Percentiles rank a stretch among this genome's conserved stretches.
Conservation (phyloP, 2,113 vertebrate species). For the Triplophysa dalaica region DNA sequence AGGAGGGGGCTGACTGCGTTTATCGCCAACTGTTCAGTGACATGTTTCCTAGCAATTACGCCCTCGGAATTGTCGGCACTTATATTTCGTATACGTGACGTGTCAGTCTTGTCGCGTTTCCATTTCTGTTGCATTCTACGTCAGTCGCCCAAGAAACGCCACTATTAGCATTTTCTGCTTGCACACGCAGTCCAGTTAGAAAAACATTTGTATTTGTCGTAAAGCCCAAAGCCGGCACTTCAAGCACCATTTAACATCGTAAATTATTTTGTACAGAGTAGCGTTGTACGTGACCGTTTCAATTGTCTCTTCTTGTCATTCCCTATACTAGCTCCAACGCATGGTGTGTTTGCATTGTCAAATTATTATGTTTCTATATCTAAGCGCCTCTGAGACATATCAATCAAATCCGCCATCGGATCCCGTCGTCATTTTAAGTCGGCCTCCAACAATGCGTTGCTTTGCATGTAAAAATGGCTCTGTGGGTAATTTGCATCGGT, state of each 20-base stretch:
- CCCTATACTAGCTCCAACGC: not conserved
- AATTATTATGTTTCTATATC: conserved; percentile 44
- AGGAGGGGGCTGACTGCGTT: conserved; percentile 82
- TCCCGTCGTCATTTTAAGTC: conserved; percentile 14
- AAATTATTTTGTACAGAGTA: too few species aligned
- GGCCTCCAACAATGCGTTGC: conserved; percentile 39
- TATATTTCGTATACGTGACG: conserved; percentile 71
- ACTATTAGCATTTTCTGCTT: not conserved
- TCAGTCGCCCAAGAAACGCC: not conserved
- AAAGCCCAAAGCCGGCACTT: not conserved
- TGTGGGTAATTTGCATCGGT: conserved; percentile 66
- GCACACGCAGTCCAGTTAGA: not conserved
- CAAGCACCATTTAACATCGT: not conserved
- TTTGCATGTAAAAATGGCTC: conserved; percentile 67
- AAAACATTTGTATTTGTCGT: not conserved
- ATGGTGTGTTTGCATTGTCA: conserved; percentile 64
- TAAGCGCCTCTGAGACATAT: conserved; percentile 55
- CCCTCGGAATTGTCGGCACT: conserved; percentile 64
- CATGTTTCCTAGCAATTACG: conserved; percentile 85
- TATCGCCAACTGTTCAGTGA: conserved; percentile 94
- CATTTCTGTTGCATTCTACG: not conserved
- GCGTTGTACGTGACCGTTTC: conserved; percentile 41
- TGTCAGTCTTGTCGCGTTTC: not conserved
- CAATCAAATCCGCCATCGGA: conserved; percentile 13
- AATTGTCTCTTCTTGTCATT: not conserved